Conservation (phyloP, 2,113 vertebrate species). For the Epinephelus fuscoguttatus region DNA sequence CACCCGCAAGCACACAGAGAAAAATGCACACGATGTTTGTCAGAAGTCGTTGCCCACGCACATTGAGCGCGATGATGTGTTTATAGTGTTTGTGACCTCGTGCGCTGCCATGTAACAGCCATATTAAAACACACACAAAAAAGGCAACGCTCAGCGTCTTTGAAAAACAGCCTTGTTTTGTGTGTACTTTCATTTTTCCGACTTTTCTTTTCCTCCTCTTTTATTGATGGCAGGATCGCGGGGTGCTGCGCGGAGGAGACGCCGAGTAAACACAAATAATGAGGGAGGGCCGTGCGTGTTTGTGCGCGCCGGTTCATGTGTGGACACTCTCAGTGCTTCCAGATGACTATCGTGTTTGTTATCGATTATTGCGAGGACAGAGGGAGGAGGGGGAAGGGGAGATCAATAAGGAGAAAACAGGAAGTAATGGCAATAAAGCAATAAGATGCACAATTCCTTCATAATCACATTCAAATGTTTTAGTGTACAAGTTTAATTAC, state of each 20-base stretch:
- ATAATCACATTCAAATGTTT: constrained; percentile 57
- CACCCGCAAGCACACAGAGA: constrained; percentile 30
- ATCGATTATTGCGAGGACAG: constrained; percentile 11
- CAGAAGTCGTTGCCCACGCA: constrained; percentile 34
- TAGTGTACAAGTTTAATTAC: not conserved
- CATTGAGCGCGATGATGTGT: constrained; percentile 44
- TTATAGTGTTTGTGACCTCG: constrained; percentile 53
- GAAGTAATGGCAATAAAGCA: constrained; percentile 16
- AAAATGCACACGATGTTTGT: constrained; percentile 34
- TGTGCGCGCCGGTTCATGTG: not conserved
- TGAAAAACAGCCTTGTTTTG: constrained; percentile 24
- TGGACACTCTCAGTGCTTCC: constrained; percentile 30
- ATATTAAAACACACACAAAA: constrained; percentile 38
- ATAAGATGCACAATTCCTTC: not conserved
- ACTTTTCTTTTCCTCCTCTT: constrained; percentile 6
- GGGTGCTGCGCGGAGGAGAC: not conserved
- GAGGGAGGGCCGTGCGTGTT: not conserved
- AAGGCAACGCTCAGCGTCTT: constrained; percentile 18
- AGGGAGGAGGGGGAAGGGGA: not conserved
- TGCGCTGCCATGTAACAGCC: constrained; percentile 21
- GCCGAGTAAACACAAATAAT: constrained; percentile 50
- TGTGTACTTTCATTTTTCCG: constrained; percentile 22
- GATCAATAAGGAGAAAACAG: constrained; percentile 30
- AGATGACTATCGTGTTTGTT: constrained; percentile 49
- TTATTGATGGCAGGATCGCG: constrained; percentile 13